A percentile compares a stretch with the other conserved stretches of the same genome.
Evolutionary conservation across 2,797 vertebrate genomes (phyloP).

Genomic region (Poecilia wingei): DNA sequence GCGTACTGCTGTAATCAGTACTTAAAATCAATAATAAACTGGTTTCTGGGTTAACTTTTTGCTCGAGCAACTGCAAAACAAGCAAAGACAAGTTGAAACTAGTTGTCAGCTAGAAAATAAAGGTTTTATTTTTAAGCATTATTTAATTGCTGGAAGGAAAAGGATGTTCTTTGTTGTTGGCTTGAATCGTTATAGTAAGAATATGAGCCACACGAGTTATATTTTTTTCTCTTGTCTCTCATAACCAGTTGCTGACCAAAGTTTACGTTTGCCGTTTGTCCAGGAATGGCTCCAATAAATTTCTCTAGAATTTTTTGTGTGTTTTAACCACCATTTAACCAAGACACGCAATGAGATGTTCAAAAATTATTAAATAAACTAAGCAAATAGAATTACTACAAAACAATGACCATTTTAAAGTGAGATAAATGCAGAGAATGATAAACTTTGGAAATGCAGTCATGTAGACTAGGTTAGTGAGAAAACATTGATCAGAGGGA

Average conservation of each 20-base stretch:
- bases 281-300: no score
- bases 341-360: no score
- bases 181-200: neutral
- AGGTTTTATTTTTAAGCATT: neutral
- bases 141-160: neutral
- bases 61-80: neutral
- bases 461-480: neutral
- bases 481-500: neutral
- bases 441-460: neutral
- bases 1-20: neutral
- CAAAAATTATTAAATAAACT: no score
- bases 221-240: neutral
- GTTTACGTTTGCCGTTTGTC: no score
- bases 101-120: neutral
- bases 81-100: neutral
- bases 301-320: no score
- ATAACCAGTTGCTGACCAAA: neutral
- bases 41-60: neutral
- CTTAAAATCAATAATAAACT: neutral
- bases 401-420: neutral
- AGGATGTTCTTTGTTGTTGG: neutral
- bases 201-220: neutral
- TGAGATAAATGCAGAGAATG: neutral
- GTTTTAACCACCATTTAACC: no score
- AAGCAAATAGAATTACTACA: no score